These are phyloP conservation scores for Drosophila azteca DNA, from an alignment of 1,140 invertebrate genomes.

Conservation along the genomic window DNA sequence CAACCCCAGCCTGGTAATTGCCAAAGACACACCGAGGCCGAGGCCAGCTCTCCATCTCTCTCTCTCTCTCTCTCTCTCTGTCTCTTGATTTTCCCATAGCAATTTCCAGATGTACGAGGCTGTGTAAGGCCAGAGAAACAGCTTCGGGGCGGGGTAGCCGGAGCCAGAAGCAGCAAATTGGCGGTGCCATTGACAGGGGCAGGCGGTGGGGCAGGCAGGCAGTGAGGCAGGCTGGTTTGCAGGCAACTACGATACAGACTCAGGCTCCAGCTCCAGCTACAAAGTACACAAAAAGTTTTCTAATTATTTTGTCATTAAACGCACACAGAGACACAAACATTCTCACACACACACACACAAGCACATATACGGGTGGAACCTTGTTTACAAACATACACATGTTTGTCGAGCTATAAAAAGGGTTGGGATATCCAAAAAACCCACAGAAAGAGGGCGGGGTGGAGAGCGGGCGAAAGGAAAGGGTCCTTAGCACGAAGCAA, in stretches of 20 bases:
- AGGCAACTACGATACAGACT: conserved; percentile 19
- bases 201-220: conserved; percentile 7
- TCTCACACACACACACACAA: conserved; percentile 19
- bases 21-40: conserved; percentile 42
- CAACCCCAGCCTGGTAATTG: conserved; percentile 57
- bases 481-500: conserved; percentile 70
- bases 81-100: conserved; percentile 36
- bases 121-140: conserved; percentile 22
- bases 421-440: conserved; percentile 75
- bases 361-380: conserved; percentile 32
- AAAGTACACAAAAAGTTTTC: conserved; percentile 83
- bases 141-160: background rate
- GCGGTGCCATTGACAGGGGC: conserved; percentile 75
- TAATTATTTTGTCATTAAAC: conserved; percentile 83
- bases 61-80: too few species aligned
- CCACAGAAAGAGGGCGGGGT: conserved; percentile 24
- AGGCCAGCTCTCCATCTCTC: conserved; percentile 10
- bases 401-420: conserved; percentile 79
- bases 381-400: conserved; percentile 80
- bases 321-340: conserved; percentile 57
- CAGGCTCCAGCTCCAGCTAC: conserved; percentile 47
- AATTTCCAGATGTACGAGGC: conserved; percentile 62
- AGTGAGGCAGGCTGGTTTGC: conserved; percentile 11
- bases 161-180: conserved; percentile 64
- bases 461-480: conserved; percentile 9